Evolutionary conservation across 2,113 vertebrate genomes (phyloP), one percentile per base, ranked within the genome.

Genomic region (Xerus inauris): DNA sequence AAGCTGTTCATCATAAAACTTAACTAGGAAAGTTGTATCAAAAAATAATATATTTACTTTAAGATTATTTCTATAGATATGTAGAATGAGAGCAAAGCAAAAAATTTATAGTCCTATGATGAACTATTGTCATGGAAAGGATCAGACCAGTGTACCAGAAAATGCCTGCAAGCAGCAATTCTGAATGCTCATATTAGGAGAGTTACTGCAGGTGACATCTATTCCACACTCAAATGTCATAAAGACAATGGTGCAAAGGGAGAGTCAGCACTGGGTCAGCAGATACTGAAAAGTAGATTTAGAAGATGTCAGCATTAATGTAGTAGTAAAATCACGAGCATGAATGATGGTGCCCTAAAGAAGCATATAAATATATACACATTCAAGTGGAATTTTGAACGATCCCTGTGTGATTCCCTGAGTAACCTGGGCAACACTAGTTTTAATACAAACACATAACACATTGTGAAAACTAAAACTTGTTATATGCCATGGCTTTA

Each of bases 261-360:
- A 98, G 87, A 97, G 86, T 62, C 92, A 98, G 94, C 71, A 94
- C 94, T 88, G 96, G 98, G 96, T 98, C 97, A 98, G 97, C 81
- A 97, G 94, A 59, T 62, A 84, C 73, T 26, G 88, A 83, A 95
- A 96, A 97, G 97, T 1, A 96, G 94, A 97, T 98, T 47, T 97
- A 93, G 97, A 95, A 97, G 57, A 81, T 97, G 97, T 94, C 98
- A 98, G 96, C 95, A 94, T 75, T 97, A 97, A 96, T 28, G 64
- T 51, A 81, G 87, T 93, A 95, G 86, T 98, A 92, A 98, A 98
- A 93, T 94, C 93, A 38, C 45, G 65, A 97, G 86, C 94, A 94
- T 97, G 95, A 98, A 97, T 54, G 96, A 89, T 0, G 87, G 59
- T 89, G 67, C 82, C 80, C 97, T 97, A 75, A 98, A 98, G 97